phyloP scores from a whole-genome alignment of 2,888 invertebrate genomes.

The Calameuta filiformis region DNA sequence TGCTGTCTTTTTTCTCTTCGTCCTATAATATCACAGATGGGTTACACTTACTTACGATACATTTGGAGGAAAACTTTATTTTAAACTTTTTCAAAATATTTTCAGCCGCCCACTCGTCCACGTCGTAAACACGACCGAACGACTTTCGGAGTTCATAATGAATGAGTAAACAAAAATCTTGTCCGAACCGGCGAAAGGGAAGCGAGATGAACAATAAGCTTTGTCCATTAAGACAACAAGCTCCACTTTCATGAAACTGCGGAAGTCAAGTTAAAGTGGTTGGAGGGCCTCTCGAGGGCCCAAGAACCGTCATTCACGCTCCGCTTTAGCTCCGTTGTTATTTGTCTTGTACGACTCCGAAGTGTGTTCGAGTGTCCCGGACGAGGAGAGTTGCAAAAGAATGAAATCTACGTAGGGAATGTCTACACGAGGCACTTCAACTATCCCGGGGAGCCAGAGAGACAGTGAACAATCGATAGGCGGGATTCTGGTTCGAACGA shows the following conservation, averaged over 20 bases:
- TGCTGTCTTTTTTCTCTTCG: constrained; percentile 75
- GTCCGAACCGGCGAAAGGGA: not conserved
- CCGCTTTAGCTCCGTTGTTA: not conserved
- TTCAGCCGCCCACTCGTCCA: not conserved
- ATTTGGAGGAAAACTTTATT: not conserved
- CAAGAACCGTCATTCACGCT: not conserved
- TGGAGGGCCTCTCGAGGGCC: not conserved
- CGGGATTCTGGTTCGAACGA: not conserved
- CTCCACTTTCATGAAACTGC: not conserved
- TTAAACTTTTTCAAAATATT: not conserved
- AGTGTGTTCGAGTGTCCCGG: not conserved
- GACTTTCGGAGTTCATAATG: not conserved
- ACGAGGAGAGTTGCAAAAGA: not conserved
- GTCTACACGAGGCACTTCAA: not conserved
- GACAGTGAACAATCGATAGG: constrained; percentile 11
- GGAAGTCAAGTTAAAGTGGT: not conserved
- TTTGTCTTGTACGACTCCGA: not conserved
- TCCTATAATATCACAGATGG: constrained; percentile 63
- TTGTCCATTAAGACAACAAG: not conserved
- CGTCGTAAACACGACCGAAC: not conserved
- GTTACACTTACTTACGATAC: constrained; percentile 39
- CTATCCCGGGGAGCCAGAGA: constrained; percentile 29
- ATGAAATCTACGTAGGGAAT: not conserved
- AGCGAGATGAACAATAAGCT: not conserved
- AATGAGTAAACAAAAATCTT: not conserved